A percentile compares a stretch with the other conserved stretches of the same genome.
Evolutionary conservation across 2,888 invertebrate genomes (phyloP).

Genomic region (Caenorhabditis drosophilae): DNA sequence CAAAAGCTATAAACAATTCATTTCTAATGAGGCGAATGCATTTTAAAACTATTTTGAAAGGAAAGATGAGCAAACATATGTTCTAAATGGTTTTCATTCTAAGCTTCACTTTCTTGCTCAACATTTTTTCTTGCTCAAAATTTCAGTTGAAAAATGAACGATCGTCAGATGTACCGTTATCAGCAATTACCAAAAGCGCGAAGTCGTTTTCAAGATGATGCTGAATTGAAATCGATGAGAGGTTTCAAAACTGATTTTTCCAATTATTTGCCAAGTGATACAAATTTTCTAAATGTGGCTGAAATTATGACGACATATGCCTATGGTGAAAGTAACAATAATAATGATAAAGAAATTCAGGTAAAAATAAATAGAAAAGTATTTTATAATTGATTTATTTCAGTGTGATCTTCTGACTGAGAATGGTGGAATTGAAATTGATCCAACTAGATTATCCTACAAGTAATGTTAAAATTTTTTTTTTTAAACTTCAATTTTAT

Average conservation of each 20-base stretch:
- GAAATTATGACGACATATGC: slow-evolving; percentile 47
- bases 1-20: no score
- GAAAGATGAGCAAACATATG: no score
- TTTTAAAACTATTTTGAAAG: no score
- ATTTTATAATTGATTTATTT: no score
- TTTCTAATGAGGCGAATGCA: no score
- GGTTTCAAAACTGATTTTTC: slow-evolving; percentile 47
- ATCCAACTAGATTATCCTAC: slow-evolving; percentile 57
- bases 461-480: slow-evolving; percentile 20
- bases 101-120: no score
- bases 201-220: slow-evolving; percentile 26
- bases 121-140: no score
- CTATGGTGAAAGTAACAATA: slow-evolving; percentile 53
- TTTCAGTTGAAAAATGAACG: slow-evolving; percentile 12
- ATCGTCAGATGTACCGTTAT: slow-evolving; percentile 18
- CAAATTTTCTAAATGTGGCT: slow-evolving; percentile 47
- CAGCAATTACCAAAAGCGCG: slow-evolving; percentile 18
- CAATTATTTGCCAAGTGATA: slow-evolving; percentile 52
- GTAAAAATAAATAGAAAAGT: no score
- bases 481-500: neutral
- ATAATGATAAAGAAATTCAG: slow-evolving; percentile 52
- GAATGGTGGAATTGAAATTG: slow-evolving; percentile 58
- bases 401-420: slow-evolving; percentile 61
- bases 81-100: no score
- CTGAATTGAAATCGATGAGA: slow-evolving; percentile 34